Percentiles rank a stretch among this genome's conserved stretches.
phyloP scores from a whole-genome alignment of 2,113 vertebrate genomes.

The Girardinichthys multiradiatus region DNA sequence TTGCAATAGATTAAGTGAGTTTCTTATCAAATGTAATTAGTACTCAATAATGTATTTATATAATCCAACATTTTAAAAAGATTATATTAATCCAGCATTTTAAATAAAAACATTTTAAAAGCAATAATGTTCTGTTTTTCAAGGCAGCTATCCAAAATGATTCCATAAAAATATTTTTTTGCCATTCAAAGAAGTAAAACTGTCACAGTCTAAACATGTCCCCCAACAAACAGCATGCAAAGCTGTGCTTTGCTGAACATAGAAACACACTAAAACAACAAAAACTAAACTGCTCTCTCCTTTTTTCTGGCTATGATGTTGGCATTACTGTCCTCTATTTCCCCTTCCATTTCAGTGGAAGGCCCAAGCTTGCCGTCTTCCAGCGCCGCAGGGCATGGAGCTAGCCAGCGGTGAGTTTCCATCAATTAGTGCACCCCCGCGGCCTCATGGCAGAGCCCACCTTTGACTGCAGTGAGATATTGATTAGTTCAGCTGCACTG shows the following conservation, averaged over 20 bases:
- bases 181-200: conserved; percentile 19
- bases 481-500: conserved; percentile 96
- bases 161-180: not conserved
- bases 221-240: conserved; percentile 49
- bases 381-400: conserved; percentile 87
- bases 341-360: conserved; percentile 69
- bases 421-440: conserved; percentile 93
- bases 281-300: conserved; percentile 60
- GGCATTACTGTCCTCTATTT: conserved; percentile 66
- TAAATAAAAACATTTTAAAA: not conserved
- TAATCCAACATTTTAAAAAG: not conserved
- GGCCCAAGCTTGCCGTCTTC: conserved; percentile 79
- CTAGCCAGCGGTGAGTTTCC: conserved; percentile 90
- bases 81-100: not conserved
- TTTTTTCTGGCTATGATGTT: conserved; percentile 66
- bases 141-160: not conserved
- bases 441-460: conserved; percentile 85
- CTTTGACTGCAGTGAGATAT: conserved; percentile 90
- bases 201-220: conserved; percentile 33
- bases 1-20: not conserved
- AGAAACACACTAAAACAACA: conserved; percentile 47
- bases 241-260: conserved; percentile 29
- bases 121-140: not conserved
- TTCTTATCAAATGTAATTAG: not conserved
- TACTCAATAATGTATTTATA: not conserved